Evolutionary conservation across 2,797 vertebrate genomes (phyloP), one percentile per base, ranked within the genome.

Genomic region (Lithobates pipiens): DNA sequence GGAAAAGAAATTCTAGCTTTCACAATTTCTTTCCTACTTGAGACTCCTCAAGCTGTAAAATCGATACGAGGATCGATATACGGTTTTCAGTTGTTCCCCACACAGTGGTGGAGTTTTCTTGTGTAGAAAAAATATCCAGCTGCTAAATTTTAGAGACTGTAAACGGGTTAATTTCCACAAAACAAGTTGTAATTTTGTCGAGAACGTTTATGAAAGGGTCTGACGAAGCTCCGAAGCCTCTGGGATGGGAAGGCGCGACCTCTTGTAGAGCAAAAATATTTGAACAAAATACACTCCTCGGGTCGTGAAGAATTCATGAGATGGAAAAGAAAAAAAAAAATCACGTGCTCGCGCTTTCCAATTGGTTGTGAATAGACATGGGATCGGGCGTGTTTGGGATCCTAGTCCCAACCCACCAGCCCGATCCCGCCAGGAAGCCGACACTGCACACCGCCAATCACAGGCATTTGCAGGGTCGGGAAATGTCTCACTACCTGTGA

Each of bases 1-100:
- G 10, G n/a, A 89, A 89, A 91, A 88, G 93, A 95, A 96, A 95
- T 96, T 92, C 92, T 92, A 94, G 93, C 94, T 93, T 93, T 92
- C 91, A 91, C 92, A 91, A 90, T 90, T 94, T 91, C 93, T 92
- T 92, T 92, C 91, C 89, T 86, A 39, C 91, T 93, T 93, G 94
- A 91, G 93, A 92, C 94, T 95, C 90, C 69, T 83, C 80, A 61
- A 61, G 86, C 90, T 86, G 86, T 76, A 90, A 91, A 94, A 96
- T 97, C 95, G 92, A 96, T 96, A 93, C 72, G 10, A 0, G 89
- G 93, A 91, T 97, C 95, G 88, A 96, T 96, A 92, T 91, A 90
- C 91, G 94, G 93, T 93, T 95, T 95, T 93, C 93, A 93, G 93
- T 93, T 94, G 92, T 95, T 93, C 92, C 0, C 90, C 92, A 88